These are phyloP conservation scores for Xestoiulus laeticollis DNA, from an alignment of 2,888 invertebrate genomes.

Conservation along the genomic window DNA sequence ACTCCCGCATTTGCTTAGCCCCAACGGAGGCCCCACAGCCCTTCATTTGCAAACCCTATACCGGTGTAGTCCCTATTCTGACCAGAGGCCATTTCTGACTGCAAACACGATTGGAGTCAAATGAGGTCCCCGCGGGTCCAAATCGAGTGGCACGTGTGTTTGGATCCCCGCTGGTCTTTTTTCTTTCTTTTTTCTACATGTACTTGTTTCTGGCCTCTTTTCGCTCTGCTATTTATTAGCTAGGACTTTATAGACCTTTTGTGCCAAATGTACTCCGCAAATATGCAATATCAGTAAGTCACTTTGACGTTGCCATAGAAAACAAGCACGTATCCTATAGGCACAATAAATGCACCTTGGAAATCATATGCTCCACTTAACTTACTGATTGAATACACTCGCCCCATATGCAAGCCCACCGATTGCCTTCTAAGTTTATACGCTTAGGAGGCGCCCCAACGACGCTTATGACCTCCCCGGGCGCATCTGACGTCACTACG, in stretches of 20 bases:
- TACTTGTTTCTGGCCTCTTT: neutral
- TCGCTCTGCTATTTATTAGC: slow-evolving; percentile 15
- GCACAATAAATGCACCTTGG: slow-evolving; percentile 26
- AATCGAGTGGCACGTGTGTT: neutral
- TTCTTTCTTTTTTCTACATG: neutral
- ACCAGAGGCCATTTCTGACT: neutral
- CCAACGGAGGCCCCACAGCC: neutral
- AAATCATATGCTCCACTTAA: slow-evolving; percentile 26
- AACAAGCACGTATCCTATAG: neutral
- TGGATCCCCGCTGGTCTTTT: neutral
- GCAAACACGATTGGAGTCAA: neutral
- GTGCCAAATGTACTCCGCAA: neutral
- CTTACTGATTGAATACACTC: slow-evolving; percentile 12
- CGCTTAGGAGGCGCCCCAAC: neutral
- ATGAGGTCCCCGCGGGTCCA: neutral
- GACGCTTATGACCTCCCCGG: neutral
- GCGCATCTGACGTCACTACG: neutral
- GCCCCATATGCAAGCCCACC: neutral
- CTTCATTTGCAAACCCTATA: neutral
- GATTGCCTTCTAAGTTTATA: neutral
- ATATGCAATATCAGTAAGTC: slow-evolving; percentile 26
- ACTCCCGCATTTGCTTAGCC: neutral
- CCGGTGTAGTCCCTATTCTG: neutral
- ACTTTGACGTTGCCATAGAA: slow-evolving; percentile 20
- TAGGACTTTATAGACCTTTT: neutral